Conservation (phyloP, 2,797 vertebrate genomes). For the Xenopus petersii region DNA sequence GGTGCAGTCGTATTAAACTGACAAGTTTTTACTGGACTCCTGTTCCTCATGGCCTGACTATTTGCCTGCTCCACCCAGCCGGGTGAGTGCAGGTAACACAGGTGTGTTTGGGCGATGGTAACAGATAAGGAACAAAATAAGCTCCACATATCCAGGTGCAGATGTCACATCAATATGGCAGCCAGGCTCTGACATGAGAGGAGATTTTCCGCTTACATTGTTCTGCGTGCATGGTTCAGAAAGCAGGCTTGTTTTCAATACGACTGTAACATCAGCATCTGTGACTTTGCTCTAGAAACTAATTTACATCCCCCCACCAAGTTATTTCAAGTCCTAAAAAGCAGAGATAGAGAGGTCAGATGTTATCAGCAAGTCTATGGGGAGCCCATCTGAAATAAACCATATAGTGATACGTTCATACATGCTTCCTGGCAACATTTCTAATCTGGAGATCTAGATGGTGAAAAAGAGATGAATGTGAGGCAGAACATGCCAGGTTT, state of each 20-base stretch:
- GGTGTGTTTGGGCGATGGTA: conserved; percentile 32
- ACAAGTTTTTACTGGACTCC: not conserved
- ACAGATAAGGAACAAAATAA: not conserved
- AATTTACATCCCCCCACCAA: not conserved
- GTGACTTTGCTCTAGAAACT: conserved; percentile 12
- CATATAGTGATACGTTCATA: too few relatives aligned
- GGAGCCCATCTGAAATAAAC: not conserved
- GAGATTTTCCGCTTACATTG: conserved; percentile 26
- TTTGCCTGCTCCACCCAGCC: conserved; percentile 2
- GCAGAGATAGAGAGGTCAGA: not conserved
- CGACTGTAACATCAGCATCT: not conserved
- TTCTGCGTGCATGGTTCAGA: conserved; percentile 4
- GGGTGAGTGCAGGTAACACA: conserved; percentile 29
- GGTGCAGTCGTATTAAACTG: not conserved
- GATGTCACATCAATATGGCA: conserved; percentile 46
- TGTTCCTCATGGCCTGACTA: not conserved
- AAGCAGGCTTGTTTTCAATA: conserved; percentile 13
- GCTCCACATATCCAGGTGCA: conserved; percentile 23
- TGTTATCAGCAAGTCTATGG: not conserved
- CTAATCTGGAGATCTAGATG: too few relatives aligned
- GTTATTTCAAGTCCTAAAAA: conserved; percentile 3
- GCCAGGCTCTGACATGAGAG: conserved; percentile 35
- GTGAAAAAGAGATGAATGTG: too few relatives aligned
- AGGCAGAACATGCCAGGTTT: too few relatives aligned
- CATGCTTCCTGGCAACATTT: too few relatives aligned